Percentiles rank a stretch among this genome's conserved stretches.
These are phyloP conservation scores for Asobara japonica DNA, from an alignment of 1,140 invertebrate species.

Conservation along the genomic window DNA sequence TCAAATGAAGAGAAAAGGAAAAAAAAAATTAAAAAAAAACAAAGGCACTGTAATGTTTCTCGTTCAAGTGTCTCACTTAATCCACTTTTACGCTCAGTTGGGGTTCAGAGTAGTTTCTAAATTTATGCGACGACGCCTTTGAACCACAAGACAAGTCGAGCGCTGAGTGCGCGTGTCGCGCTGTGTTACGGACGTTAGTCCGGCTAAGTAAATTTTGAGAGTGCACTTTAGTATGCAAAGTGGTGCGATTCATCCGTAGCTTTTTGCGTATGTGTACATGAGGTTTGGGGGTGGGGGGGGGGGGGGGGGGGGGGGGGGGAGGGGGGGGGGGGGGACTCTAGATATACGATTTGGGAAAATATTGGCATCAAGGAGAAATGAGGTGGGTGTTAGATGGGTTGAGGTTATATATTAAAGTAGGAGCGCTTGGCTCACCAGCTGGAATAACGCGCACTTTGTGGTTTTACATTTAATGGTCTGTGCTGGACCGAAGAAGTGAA, in stretches of 20 bases:
- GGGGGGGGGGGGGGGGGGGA: too few relatives aligned
- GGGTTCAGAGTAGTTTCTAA: constrained; percentile 30
- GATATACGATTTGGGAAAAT: constrained; percentile 23
- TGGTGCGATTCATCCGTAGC: constrained; percentile 4
- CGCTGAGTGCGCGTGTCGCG: constrained; percentile 18
- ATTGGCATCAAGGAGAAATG: constrained; percentile 18
- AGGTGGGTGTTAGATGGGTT: neutral
- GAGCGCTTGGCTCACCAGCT: constrained; percentile 9
- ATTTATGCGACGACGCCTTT: constrained; percentile 30
- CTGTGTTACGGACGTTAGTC: constrained; percentile 29
- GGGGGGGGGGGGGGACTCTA: too few relatives aligned
- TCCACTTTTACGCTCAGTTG: constrained; percentile 23
- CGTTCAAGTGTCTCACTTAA: constrained; percentile 13
- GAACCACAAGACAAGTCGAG: constrained; percentile 9
- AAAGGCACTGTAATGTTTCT: neutral
- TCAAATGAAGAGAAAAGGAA: too few relatives aligned
- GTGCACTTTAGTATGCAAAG: constrained; percentile 37
- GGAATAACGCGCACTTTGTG: constrained; percentile 24
- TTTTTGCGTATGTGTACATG: neutral
- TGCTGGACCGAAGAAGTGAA: constrained; percentile 16
- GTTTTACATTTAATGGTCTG: constrained; percentile 25
- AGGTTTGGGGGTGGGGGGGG: neutral
- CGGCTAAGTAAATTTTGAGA: constrained; percentile 34
- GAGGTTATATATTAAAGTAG: constrained; percentile 15
- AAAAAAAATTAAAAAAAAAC: too few relatives aligned